Percentiles rank a stretch among this genome's conserved stretches.
Conservation (phyloP, 2,888 invertebrate species). For the Eupithecia subfuscata region DNA sequence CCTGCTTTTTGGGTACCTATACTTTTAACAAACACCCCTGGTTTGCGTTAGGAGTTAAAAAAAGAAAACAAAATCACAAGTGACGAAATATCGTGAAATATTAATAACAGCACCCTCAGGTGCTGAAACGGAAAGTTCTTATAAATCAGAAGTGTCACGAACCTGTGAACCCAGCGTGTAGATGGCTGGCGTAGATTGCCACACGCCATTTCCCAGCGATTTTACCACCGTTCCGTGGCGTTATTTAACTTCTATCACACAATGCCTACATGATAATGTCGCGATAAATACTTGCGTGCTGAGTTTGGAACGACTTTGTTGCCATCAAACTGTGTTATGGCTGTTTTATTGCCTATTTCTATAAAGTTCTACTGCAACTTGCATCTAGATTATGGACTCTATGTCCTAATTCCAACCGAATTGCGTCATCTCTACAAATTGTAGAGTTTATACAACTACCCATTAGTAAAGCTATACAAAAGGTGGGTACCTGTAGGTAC, state of each 20-base stretch:
- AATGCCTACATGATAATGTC: conserved; percentile 57
- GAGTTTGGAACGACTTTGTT: conserved; percentile 48
- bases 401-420: conserved; percentile 12
- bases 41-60: neutral
- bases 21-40: neutral
- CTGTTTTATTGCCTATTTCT: conserved; percentile 29
- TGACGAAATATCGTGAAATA: conserved; percentile 41
- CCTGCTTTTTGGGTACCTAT: neutral
- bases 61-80: conserved; percentile 8
- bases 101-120: conserved; percentile 38
- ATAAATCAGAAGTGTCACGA: conserved; percentile 54
- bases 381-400: conserved; percentile 11
- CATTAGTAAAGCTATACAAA: neutral
- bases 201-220: conserved; percentile 61
- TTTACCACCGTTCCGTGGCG: conserved; percentile 57
- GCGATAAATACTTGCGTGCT: conserved; percentile 61
- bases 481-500: neutral
- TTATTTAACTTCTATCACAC: conserved; percentile 70
- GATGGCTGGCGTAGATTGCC: conserved; percentile 60
- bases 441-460: conserved; percentile 15
- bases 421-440: conserved; percentile 15
- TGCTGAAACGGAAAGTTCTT: conserved; percentile 48
- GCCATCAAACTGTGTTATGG: conserved; percentile 29
- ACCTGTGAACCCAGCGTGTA: conserved; percentile 36
- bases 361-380: conserved; percentile 21